Evolutionary conservation across 2,113 vertebrate genomes (phyloP).

Genomic region (Podiceps cristatus): DNA sequence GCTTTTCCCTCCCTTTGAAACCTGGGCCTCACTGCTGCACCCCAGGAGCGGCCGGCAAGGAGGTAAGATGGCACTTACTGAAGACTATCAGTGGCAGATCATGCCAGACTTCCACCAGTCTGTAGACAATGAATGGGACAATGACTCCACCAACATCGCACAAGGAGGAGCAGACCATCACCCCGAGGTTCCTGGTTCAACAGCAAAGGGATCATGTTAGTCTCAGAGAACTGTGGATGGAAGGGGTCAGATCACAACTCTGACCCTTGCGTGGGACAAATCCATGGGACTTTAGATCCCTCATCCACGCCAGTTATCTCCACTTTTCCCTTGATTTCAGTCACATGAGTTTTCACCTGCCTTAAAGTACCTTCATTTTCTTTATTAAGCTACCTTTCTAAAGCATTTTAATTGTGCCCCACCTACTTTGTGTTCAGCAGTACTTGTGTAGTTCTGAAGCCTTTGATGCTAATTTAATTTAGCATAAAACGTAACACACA

Average conservation of each 20-base stretch:
- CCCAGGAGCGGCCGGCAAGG: accelerated
- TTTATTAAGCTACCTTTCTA: neutral
- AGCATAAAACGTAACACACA: neutral
- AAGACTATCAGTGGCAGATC: slow-evolving; percentile 90
- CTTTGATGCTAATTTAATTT: neutral
- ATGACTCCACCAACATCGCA: slow-evolving; percentile 90
- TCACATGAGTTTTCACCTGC: neutral
- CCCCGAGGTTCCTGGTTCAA: slow-evolving; percentile 84
- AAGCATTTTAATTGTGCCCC: neutral
- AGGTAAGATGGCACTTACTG: slow-evolving; percentile 71
- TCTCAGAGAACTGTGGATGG: neutral
- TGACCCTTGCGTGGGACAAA: neutral
- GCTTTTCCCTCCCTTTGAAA: neutral
- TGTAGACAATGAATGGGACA: slow-evolving; percentile 89
- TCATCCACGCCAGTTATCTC: neutral
- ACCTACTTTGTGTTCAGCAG: neutral
- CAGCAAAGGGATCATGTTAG: neutral
- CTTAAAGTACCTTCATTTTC: neutral
- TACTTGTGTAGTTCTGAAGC: neutral
- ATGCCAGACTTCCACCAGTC: slow-evolving; percentile 85
- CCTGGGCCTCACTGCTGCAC: neutral
- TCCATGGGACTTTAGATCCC: neutral
- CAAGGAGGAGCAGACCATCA: slow-evolving; percentile 88
- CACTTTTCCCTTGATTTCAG: neutral
- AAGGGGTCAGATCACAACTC: neutral